A percentile compares a stretch with the other conserved stretches of the same genome.
phyloP scores from a whole-genome alignment of 2,113 vertebrate species.

The Daubentonia madagascariensis region DNA sequence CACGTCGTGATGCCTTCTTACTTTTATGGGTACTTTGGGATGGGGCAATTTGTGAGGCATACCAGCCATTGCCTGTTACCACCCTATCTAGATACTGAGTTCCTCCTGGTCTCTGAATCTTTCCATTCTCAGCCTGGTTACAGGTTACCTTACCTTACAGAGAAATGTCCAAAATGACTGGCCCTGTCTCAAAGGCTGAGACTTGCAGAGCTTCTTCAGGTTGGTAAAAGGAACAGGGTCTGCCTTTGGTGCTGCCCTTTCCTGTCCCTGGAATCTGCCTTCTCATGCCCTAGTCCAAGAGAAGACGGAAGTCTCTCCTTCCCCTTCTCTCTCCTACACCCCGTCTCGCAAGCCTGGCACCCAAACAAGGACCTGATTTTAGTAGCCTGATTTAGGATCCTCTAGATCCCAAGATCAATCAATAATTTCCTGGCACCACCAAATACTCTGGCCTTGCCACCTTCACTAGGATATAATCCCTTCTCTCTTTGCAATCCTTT shows the following conservation, averaged over 20 bases:
- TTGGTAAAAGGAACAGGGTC: not conserved
- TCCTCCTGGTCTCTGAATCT: not conserved
- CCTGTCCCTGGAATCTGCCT: not conserved
- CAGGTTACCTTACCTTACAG: not conserved
- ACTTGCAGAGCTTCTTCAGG: not conserved
- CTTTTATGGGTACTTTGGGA: not conserved
- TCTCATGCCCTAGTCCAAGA: not conserved
- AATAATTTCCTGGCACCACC: not conserved
- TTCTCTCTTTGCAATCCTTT: not conserved
- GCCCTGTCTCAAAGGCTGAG: not conserved
- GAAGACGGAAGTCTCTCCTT: not conserved
- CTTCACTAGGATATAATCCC: too few relatives aligned
- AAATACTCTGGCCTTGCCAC: not conserved
- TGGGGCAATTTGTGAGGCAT: not conserved
- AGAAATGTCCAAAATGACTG: not conserved
- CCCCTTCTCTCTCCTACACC: not conserved
- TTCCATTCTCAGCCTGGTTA: not conserved
- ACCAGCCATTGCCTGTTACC: too few relatives aligned
- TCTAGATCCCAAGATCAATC: not conserved
- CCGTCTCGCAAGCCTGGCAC: not conserved
- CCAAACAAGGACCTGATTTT: not conserved
- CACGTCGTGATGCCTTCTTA: accelerated
- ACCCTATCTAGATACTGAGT: not conserved
- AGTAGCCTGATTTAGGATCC: not conserved
- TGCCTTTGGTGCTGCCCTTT: not conserved